Base-by-base conservation (phyloP, 2,113 vertebrate species). In the Cyanoderma ruficeps region DNA sequence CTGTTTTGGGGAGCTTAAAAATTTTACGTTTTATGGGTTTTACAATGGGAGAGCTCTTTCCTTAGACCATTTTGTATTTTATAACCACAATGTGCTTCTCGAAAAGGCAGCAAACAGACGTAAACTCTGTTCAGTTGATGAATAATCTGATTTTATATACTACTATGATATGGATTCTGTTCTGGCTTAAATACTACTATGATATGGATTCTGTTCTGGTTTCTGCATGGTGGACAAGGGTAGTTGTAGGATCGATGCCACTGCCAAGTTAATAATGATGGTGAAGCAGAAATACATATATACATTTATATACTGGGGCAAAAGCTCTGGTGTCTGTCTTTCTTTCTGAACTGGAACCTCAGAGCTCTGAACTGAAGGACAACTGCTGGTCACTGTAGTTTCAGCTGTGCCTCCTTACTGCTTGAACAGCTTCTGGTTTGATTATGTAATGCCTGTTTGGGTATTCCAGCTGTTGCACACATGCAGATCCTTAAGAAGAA, bases 381-480 rank as follows among this genome's bases (percentile, higher is more conserved):
- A 71, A 18, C 46, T 89, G 46, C 27, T 72, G 49, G 57, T 89
- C 53, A 20, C 56, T 11, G 1, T 16, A 53, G 41, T 82, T 52
- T 64, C 52, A 83, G 59, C 76, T 95, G 67, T 93, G 53, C 49
- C 49, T 82, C 41, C 65, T 95, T 72, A 82, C 22, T 75, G 65
- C 65, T 88, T 3, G 13, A 89, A 61, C 52, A 87, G 89, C 57
- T 85, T 87, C 86, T 82, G 13, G 88, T 95, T n/a, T 88, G 89
- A 2, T 81, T 92, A 33, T 76, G 69, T 79, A 93, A 87, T 77
- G 78, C 33, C 46, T 94, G 67, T 90, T 94, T 91, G 59, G 33
- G 42, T 91, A 93, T 96, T 95, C 70, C 93, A 96, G 93, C 89
- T 95, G 84, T 72, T 91, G 50, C 37, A 83, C 74, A 87, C 21